Evolutionary conservation across 2,113 vertebrate species (phyloP), one percentile per base, ranked within the genome.

Genomic region (Blennius ocellaris): DNA sequence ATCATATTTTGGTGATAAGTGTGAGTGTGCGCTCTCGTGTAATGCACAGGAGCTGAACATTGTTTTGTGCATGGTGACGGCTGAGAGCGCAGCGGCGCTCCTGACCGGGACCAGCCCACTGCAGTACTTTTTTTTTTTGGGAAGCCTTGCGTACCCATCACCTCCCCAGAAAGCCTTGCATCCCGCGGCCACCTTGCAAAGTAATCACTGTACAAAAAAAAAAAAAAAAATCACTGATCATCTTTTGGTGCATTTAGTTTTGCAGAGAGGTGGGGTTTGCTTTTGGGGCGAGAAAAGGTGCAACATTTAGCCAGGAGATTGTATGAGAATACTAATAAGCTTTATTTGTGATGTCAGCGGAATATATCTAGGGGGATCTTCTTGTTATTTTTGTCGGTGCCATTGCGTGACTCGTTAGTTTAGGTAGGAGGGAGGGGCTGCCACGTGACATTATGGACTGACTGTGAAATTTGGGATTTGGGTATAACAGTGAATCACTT

Each of bases 81-180:
- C n/a, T 15, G 64, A 50, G 57, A 40, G 69, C 43, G 12, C 45
- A 54, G 47, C 58, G 16, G 80, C 79, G 56, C 74, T 71, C 21
- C 77, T 69, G 36, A 62, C 36, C 81, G 89, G 92, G 91, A 93
- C 91, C 91, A 94, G 81, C 92, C 92, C 91, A 92, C 87, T 94
- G 93, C 90, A 91, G 91, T 72, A 91, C 61, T 87, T 87, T 88
- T 84, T 76, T 82, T 86, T 83, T 68, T 51, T 53, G 67, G 70
- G 65, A 40, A 50, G 53, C 50, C 47, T 30, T 61, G n/a, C 51
- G 73, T 68, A 44, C 50, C 55, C 76, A 63, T 86, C 72, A 91
- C 85, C 80, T 92, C 87, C 60, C 16, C 71, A 30, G 21, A 44
- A 44, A 77, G 36, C 45, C 9, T 55, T 14, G 70, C n/a, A n/a